Percentiles rank a stretch among this genome's conserved stretches.
Evolutionary conservation across 2,113 vertebrate genomes (phyloP).

Genomic region (Notarius lentiginosus): DNA sequence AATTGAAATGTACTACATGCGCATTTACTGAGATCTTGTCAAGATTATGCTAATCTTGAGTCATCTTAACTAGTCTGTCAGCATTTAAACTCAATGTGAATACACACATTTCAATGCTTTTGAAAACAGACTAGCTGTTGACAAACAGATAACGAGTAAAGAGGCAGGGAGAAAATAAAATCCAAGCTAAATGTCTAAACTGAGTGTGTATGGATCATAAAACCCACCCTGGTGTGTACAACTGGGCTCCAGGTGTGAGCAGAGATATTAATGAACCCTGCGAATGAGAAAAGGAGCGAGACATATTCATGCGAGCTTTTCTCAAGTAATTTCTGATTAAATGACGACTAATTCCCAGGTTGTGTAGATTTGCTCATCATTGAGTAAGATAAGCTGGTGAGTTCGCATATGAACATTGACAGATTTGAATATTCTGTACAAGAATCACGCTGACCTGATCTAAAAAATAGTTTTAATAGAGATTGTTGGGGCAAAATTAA

Average conservation of each 20-base stretch:
- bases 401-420: background rate
- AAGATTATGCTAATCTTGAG: background rate
- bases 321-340: conserved; percentile 7
- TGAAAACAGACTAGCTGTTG: background rate
- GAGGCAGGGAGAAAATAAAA: too few relatives aligned
- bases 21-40: background rate
- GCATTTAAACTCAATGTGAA: background rate
- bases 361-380: background rate
- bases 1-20: background rate
- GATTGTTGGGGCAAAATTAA: background rate
- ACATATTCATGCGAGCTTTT: background rate
- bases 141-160: too few relatives aligned
- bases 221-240: background rate
- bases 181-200: background rate
- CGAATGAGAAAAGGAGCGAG: background rate
- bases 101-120: background rate
- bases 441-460: background rate
- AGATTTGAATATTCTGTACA: background rate
- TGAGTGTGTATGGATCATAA: background rate
- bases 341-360: background rate
- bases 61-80: background rate
- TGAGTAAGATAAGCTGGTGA: background rate
- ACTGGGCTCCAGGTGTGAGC: background rate
- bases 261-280: background rate
- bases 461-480: background rate